phyloP scores from a whole-genome alignment of 2,888 invertebrate species.

The Ophioninae sp. region DNA sequence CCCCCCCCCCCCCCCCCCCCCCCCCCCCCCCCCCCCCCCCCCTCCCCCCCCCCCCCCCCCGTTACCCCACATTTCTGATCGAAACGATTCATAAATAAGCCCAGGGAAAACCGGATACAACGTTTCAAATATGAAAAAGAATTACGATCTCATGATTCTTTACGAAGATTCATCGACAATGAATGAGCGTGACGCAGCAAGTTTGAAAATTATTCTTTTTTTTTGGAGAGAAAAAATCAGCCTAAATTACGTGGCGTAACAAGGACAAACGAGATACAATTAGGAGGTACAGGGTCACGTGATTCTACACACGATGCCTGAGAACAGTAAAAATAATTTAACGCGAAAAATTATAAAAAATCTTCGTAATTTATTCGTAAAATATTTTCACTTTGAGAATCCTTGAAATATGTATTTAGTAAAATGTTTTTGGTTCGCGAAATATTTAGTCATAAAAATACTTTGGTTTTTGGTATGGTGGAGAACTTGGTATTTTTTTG shows the following conservation, averaged over 20 bases:
- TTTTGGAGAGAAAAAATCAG: not conserved
- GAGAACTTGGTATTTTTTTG: too few relatives aligned
- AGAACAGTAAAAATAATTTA: not conserved
- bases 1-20: not conserved
- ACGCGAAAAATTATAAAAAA: not conserved
- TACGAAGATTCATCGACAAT: not conserved
- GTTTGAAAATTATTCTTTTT: not conserved
- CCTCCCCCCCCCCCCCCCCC: too few relatives aligned
- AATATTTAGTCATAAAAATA: too few relatives aligned
- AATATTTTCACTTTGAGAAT: not conserved
- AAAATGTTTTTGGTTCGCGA: not conserved
- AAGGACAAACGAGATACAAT: not conserved
- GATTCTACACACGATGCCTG: not conserved
- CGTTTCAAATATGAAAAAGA: not conserved
- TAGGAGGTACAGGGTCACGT: not conserved
- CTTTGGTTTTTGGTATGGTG: too few relatives aligned
- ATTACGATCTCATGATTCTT: slow-evolving; percentile 1
- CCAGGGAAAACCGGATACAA: slow-evolving; percentile 2
- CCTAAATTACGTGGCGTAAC: not conserved
- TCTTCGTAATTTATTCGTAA: not conserved
- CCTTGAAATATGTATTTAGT: not conserved
- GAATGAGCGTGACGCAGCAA: not conserved
- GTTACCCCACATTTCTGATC: too few relatives aligned
- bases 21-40: not conserved
- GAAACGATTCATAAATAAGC: not conserved